A percentile compares a stretch with the other conserved stretches of the same genome.
phyloP scores from a whole-genome alignment of 1,140 invertebrate species.

The Drosophila neocordata region DNA sequence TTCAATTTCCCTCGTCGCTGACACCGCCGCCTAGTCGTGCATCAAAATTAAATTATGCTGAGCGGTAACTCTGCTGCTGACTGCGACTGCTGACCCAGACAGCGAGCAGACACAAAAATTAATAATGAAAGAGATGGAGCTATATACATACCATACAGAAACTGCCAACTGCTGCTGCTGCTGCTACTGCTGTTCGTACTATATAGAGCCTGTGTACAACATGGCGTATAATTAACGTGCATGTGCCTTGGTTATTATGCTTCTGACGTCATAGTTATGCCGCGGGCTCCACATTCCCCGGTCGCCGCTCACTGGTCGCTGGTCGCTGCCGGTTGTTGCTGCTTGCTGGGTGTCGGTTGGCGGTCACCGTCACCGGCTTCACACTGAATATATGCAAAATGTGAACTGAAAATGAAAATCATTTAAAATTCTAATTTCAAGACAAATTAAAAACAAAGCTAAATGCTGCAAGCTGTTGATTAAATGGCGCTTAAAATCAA shows the following conservation, averaged over 20 bases:
- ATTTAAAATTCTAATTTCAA: constrained; percentile 82
- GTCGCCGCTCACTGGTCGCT: constrained; percentile 1
- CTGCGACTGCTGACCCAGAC: constrained; percentile 69
- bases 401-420: constrained; percentile 43
- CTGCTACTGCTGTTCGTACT: background rate
- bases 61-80: constrained; percentile 47
- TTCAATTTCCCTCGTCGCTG: constrained; percentile 64
- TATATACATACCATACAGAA: background rate
- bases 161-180: background rate
- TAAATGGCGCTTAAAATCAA: constrained; percentile 74
- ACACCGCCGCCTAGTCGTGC: constrained; percentile 47
- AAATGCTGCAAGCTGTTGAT: constrained; percentile 67
- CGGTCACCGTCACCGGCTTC: constrained; percentile 4
- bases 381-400: constrained; percentile 63
- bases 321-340: background rate
- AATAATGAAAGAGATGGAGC: constrained; percentile 59
- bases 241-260: constrained; percentile 75
- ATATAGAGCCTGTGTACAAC: constrained; percentile 51
- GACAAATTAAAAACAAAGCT: constrained; percentile 75
- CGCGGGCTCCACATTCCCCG: constrained; percentile 8
- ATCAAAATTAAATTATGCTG: constrained; percentile 79
- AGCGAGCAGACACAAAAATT: constrained; percentile 76
- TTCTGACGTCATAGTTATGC: constrained; percentile 66
- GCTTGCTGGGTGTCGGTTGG: background rate
- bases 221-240: constrained; percentile 80